Evolutionary conservation across 1,140 invertebrate genomes (phyloP).

Genomic region (Cotesia glomerata): DNA sequence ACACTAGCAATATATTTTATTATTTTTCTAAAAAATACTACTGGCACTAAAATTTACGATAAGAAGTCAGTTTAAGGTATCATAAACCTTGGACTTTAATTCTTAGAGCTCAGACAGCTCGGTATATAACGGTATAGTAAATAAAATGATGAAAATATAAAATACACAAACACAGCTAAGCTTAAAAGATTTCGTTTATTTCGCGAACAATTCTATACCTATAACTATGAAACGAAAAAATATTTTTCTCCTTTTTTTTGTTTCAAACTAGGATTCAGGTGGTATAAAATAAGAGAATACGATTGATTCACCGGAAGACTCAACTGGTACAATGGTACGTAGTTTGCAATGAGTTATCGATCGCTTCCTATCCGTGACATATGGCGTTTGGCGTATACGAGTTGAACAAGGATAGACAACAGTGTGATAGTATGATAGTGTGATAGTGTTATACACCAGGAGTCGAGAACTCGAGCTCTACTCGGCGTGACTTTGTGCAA

Average conservation of each 20-base stretch:
- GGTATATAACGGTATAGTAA: neutral
- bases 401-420: constrained; percentile 26
- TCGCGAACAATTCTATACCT: neutral
- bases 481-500: constrained; percentile 13
- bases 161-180: neutral
- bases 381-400: constrained; percentile 14
- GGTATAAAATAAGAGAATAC: neutral
- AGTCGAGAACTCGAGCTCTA: constrained; percentile 33
- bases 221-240: neutral
- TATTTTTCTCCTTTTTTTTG: neutral
- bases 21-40: neutral
- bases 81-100: constrained; percentile 7
- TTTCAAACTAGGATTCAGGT: neutral
- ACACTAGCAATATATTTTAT: neutral
- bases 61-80: neutral
- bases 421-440: constrained; percentile 11
- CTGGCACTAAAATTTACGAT: neutral
- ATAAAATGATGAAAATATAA: constrained; percentile 8
- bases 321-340: constrained; percentile 43
- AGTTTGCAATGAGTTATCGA: constrained; percentile 45
- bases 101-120: neutral
- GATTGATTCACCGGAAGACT: constrained; percentile 16
- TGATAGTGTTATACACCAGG: too few species aligned
- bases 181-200: neutral
- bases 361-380: constrained; percentile 40